A percentile compares a stretch with the other conserved stretches of the same genome.
phyloP scores from a whole-genome alignment of 2,797 vertebrate genomes.

The Antennarius maculatus region DNA sequence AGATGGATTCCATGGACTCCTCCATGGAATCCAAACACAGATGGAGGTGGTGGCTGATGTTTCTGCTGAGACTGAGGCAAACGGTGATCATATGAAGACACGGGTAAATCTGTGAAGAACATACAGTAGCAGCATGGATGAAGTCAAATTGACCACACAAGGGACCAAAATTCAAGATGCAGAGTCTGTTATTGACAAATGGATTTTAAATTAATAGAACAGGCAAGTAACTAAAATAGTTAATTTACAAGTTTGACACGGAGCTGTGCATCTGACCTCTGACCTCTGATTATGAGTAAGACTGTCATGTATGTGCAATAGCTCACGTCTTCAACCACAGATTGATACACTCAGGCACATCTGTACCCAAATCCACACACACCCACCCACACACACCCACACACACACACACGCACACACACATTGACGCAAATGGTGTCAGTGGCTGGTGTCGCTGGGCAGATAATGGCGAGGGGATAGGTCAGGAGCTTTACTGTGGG shows the following conservation, averaged over 20 bases:
- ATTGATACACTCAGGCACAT: slow-evolving; percentile 12
- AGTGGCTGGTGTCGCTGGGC: slow-evolving; percentile 39
- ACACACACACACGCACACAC: neutral
- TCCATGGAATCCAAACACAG: too few species aligned
- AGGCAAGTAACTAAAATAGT: too few species aligned
- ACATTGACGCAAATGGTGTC: neutral
- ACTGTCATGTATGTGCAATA: slow-evolving; percentile 12
- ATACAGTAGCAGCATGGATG: too few species aligned
- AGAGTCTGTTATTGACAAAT: neutral
- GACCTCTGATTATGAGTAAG: slow-evolving; percentile 27
- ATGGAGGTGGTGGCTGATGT: too few species aligned
- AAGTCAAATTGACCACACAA: too few species aligned
- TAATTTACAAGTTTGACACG: neutral
- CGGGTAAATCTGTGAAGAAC: too few species aligned
- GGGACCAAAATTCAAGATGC: neutral
- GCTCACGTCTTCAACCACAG: slow-evolving; percentile 26
- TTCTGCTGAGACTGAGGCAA: too few species aligned
- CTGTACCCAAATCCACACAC: neutral
- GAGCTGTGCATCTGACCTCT: slow-evolving; percentile 13
- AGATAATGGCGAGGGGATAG: slow-evolving; percentile 60
- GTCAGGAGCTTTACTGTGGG: slow-evolving; percentile 45
- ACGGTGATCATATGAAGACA: too few species aligned
- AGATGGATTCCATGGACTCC: too few species aligned
- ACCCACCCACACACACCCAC: too few species aligned
- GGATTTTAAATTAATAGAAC: too few species aligned